These are phyloP conservation scores for Ramazzottius varieornatus DNA, from an alignment of 2,888 invertebrate species.

Conservation along the genomic window DNA sequence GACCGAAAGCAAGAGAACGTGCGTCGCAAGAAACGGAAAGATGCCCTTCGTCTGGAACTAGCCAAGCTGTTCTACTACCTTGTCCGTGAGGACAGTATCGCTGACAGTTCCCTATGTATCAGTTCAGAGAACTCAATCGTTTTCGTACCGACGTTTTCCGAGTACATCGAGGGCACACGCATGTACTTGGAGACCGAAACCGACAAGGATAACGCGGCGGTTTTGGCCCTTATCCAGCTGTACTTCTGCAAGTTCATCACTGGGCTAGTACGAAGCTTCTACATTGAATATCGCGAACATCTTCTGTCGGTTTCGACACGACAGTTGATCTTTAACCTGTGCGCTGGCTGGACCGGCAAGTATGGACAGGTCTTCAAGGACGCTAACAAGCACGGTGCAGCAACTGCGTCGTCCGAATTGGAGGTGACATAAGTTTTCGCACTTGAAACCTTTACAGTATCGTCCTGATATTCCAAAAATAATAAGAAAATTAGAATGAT, in stretches of 20 bases:
- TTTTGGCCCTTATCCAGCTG: slow-evolving; percentile 56
- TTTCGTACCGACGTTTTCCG: slow-evolving; percentile 44
- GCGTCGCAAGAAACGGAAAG: slow-evolving; percentile 59
- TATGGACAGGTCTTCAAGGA: slow-evolving; percentile 32
- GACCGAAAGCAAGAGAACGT: slow-evolving; percentile 93
- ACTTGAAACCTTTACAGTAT: too few species aligned
- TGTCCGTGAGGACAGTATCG: slow-evolving; percentile 67
- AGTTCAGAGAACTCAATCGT: not conserved
- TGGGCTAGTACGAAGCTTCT: slow-evolving; percentile 73
- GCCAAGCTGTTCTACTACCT: slow-evolving; percentile 70
- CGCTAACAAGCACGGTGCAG: slow-evolving; percentile 11
- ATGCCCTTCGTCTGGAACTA: slow-evolving; percentile 66
- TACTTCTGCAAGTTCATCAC: slow-evolving; percentile 81
- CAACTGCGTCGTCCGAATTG: not conserved
- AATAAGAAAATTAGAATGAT: slow-evolving; percentile 30
- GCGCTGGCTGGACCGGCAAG: slow-evolving; percentile 76
- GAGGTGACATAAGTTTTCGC: too few species aligned
- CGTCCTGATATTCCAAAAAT: too few species aligned
- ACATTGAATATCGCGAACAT: slow-evolving; percentile 60
- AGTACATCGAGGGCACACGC: slow-evolving; percentile 79
- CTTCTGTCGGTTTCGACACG: slow-evolving; percentile 61
- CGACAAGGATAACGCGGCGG: slow-evolving; percentile 61
- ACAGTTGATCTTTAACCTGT: slow-evolving; percentile 60
- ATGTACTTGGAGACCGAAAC: slow-evolving; percentile 69
- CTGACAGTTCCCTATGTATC: slow-evolving; percentile 20